Base-by-base conservation (phyloP, 2,797 vertebrate species). In the Vespertilio murinus region DNA sequence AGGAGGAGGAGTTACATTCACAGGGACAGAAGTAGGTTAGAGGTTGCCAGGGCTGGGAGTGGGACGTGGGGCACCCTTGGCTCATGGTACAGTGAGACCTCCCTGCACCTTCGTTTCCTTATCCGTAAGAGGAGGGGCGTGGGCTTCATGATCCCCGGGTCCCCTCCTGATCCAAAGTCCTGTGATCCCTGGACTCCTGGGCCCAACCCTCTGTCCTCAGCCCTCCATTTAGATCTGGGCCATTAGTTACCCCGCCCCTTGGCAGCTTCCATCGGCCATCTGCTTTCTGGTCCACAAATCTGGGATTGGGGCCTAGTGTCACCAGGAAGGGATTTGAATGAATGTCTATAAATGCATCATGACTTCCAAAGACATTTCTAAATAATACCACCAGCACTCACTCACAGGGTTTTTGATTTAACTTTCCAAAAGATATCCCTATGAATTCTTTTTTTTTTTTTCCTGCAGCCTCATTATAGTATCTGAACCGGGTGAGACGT, bases 361-460 rank as follows among this genome's bases (percentile, higher is more conserved):
- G 84, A 56, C 80, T 96, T 92, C 42, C 38, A 93, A 84, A 79
- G 82, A 6, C 42, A 5, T 64, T 54, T 90, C 40, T 86, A 33
- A 70, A 35, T 87, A 65, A 88, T 70, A 8, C 18, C 23, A 38
- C 13, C 18, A 35, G 33, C 54, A n/a, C 33, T 83, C 64, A 64
- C 47, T 52, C 80, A 8, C 16, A 74, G 33, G 73, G 49, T 49
- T 56, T 74, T 54, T 65, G 22, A 28, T 67, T 64, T 83, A 74
- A 70, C 47, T 92, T 80, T 87, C 42, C 22, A 12, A 70, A 45
- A 33, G 40, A 13, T 38, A 25, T 69, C 54, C 14, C 12, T 59
- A 6, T 12, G 8, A 71, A 64, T 84, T 45, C 54, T 84, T 80
- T 78, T 70, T 28, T 5, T 47, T 84, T 80, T 78, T 70, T 28